Evolutionary conservation across 2,797 vertebrate species (phyloP), one percentile per base, ranked within the genome.

Genomic region (Mus spretus): DNA sequence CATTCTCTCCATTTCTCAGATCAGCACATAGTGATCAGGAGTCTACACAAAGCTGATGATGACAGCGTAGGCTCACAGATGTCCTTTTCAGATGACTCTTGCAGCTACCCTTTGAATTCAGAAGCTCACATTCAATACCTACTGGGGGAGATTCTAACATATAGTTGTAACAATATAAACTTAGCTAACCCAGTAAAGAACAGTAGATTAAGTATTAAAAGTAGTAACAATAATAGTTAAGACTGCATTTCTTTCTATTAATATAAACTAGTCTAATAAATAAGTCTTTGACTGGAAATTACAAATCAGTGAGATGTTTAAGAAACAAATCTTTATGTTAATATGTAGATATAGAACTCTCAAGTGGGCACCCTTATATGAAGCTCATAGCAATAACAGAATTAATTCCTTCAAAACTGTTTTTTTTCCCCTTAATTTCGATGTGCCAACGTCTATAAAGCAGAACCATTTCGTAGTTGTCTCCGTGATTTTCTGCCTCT

Each of bases 171-270:
- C 47, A 96, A 79, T 88, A 15, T 77, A 85, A 77, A 4, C 81
- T 5, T 3, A 78, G 1, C 67, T 57, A 94, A 50, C 1, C 37
- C 70, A 85, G n/a, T 40, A 84, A 93, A 59, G 1, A 88, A 28
- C 22, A 79, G 17, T 88, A 74, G 24, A 80, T 90, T 55, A 86
- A 85, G 85, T 61, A 88, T 26, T n/a, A 94, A 86, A 40, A 86
- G 5, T 61, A 61, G 6, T 74, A n/a, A 74, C 57, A 75, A 70
- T 63, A 87, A 34, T 31, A 28, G 53, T 79, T 40, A 80, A 50
- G 31, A n/a, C 2, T 17, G 22, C 4, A 65, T 4, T 85, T 67
- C 34, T 34, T 90, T 95, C 72, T 40, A 57, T 82, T 37, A 95
- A 70, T 82, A 91, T 0, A 14, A 26, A 28, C 7, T 37, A 40